Evolutionary conservation across 2,888 invertebrate species (phyloP), one percentile per base, ranked within the genome.

Genomic region (Tetrapedia diversipes): DNA sequence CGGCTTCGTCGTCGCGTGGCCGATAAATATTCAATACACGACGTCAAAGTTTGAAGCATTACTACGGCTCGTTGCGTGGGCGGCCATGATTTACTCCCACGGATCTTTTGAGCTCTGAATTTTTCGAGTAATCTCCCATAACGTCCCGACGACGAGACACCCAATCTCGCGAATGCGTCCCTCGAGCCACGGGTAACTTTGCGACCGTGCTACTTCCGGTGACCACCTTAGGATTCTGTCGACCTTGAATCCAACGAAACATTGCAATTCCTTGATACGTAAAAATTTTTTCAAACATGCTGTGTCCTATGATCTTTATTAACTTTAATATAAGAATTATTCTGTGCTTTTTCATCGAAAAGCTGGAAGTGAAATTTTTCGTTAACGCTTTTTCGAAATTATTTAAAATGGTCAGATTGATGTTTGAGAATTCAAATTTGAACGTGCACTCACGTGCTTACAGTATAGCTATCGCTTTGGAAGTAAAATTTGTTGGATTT

Each of bases 111-210:
- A 53, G 45, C 67, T 77, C 61, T 34, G 66, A 71, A 77, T 78
- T 78, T 78, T 66, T 72, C 71, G 78, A 72, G 66, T 24, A 59
- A 45, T 49, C 63, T n/a, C 37, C 54, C 70, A 56, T 72, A 78
- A 78, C 66, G 77, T 63, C 45, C 29, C 47, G 8, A 72, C 47
- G 8, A 72, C 71, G 57, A 41, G 61, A 57, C 57, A 43, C 56
- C n/a, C 63, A 57, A 66, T 76, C 64, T 60, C 57, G 60, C 65
- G 77, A 57, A 75, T 65, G 69, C 54, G 64, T 76, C 77, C 70
- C 77, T 27, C 2, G 77, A 39, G 76, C 22, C 53, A 16, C 51
- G 8, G 51, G 47, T 54, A 59, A 49, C 59, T 14, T 49, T 27
- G 14, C 16, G 8, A 4, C n/a, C 16, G 11, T 24, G 61, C 19